Percentiles rank a stretch among this genome's conserved stretches.
phyloP scores from a whole-genome alignment of 2,888 invertebrate genomes.

The Drosophila borealis region DNA sequence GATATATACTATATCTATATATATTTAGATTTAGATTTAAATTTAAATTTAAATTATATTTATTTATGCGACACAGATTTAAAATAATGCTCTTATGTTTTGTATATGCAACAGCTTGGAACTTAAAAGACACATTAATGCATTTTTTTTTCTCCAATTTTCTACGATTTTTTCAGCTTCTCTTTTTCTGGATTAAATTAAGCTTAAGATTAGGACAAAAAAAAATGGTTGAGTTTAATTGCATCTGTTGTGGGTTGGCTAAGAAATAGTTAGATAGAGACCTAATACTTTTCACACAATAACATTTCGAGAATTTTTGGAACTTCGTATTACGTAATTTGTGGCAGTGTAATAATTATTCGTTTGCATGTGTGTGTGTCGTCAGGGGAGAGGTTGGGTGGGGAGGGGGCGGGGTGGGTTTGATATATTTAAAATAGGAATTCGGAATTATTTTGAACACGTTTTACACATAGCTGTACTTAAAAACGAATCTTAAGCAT shows the following conservation, averaged over 20 bases:
- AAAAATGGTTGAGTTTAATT: background rate
- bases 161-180: background rate
- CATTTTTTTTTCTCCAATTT: background rate
- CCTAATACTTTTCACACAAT: slow-evolving; percentile 5
- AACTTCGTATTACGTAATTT: background rate
- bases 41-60: no score
- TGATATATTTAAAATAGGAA: background rate
- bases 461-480: background rate
- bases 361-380: background rate
- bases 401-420: background rate
- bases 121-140: slow-evolving; percentile 1
- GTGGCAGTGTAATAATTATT: slow-evolving; percentile 13
- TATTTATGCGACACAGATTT: background rate
- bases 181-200: background rate
- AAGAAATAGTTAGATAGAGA: background rate
- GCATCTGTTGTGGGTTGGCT: background rate
- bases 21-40: background rate
- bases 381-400: no score
- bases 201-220: background rate
- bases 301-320: background rate
- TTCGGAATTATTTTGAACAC: slow-evolving; percentile 8
- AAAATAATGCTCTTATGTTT: slow-evolving; percentile 1
- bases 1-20: background rate
- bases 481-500: slow-evolving; percentile 15
- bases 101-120: slow-evolving; percentile 8